These are phyloP conservation scores for Neolamprologus kungweensis DNA, from an alignment of 2,113 vertebrate genomes.

Conservation along the genomic window DNA sequence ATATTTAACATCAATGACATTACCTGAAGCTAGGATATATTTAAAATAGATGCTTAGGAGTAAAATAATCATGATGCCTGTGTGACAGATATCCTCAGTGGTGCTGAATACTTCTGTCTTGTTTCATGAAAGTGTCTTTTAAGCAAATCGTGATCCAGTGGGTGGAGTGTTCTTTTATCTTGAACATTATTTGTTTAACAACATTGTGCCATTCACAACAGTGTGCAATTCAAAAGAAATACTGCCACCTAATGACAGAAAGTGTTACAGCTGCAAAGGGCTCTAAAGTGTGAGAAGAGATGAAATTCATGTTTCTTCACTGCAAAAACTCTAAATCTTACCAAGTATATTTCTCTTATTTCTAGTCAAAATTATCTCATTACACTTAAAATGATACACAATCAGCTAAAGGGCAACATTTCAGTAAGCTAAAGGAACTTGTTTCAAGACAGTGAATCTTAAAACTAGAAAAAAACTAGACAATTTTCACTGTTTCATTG, in stretches of 20 bases:
- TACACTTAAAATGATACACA: not conserved
- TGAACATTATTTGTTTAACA: not conserved
- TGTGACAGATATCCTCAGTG: rapidly evolving
- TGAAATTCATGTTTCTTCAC: not conserved
- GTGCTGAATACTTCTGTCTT: not conserved
- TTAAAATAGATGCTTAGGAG: not conserved
- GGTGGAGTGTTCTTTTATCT: not conserved
- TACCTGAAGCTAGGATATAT: not conserved
- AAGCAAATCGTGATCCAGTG: not conserved
- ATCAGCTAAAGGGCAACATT: not conserved
- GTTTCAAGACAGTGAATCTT: not conserved
- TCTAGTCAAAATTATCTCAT: not conserved
- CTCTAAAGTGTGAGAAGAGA: not conserved
- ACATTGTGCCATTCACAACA: not conserved
- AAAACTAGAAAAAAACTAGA: rapidly evolving
- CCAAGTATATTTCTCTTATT: not conserved
- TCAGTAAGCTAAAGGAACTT: not conserved
- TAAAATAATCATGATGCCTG: not conserved
- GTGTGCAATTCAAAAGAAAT: not conserved
- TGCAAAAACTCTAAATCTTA: not conserved
- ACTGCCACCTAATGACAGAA: not conserved
- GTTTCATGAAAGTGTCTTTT: rapidly evolving
- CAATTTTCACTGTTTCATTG: not conserved
- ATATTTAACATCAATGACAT: not conserved
- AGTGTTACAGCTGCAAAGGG: not conserved